Evolutionary conservation across 2,797 vertebrate species (phyloP).

Genomic region (Poecilia picta): DNA sequence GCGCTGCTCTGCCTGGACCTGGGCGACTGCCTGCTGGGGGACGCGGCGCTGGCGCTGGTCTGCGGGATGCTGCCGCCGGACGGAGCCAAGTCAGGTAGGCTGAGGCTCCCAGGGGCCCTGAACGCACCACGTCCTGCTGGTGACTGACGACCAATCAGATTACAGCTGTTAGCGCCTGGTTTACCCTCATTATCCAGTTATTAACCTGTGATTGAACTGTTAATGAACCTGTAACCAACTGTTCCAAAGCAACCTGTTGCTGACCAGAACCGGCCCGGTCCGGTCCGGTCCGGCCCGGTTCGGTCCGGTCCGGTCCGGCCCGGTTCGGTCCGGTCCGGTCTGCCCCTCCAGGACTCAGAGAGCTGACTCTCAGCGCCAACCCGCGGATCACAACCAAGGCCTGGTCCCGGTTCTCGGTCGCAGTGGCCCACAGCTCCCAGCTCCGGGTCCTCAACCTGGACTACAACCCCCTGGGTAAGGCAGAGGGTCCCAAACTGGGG

Average conservation of each 20-base stretch:
- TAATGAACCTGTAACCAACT: background rate
- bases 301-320: too few species aligned
- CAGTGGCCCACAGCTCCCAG: slow-evolving; percentile 95
- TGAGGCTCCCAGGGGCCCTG: background rate
- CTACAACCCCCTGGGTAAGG: slow-evolving; percentile 92
- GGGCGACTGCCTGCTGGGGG: slow-evolving; percentile 95
- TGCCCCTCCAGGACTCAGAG: slow-evolving; percentile 86
- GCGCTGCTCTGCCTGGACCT: slow-evolving; percentile 92
- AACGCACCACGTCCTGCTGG: too few species aligned
- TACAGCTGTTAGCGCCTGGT: too few species aligned
- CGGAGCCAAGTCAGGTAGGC: slow-evolving; percentile 92
- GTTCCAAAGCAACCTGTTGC: too few species aligned
- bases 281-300: too few species aligned
- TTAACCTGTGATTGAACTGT: background rate
- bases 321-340: background rate
- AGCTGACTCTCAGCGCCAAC: slow-evolving; percentile 94
- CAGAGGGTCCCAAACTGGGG: too few species aligned
- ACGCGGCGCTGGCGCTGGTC: slow-evolving; percentile 91
- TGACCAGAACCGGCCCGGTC: too few species aligned
- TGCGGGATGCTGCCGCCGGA: slow-evolving; percentile 95
- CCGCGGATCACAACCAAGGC: slow-evolving; percentile 90
- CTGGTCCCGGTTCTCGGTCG: slow-evolving; percentile 92
- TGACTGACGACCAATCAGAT: background rate
- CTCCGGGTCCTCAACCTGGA: slow-evolving; percentile 94
- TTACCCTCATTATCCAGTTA: too few species aligned